phyloP scores from a whole-genome alignment of 2,113 vertebrate genomes.

The Lepus timidus region DNA sequence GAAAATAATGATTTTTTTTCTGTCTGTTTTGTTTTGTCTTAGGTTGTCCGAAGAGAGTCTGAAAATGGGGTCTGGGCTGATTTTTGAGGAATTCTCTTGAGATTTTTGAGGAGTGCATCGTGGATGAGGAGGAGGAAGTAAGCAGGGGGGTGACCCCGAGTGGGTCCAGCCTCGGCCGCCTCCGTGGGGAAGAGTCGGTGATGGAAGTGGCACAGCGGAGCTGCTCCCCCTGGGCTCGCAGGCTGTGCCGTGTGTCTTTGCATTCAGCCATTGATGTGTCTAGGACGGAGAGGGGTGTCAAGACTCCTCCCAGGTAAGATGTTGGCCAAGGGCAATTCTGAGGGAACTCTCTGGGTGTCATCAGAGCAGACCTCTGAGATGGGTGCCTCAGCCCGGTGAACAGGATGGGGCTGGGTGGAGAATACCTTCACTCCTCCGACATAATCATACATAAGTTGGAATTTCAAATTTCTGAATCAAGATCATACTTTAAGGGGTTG shows the following conservation, averaged over 20 bases:
- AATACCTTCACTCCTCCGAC: not conserved
- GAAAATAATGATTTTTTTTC: not conserved
- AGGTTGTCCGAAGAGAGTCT: not conserved
- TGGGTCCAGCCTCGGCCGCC: not conserved
- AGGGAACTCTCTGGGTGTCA: not conserved
- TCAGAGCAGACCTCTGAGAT: not conserved
- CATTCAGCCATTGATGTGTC: not conserved
- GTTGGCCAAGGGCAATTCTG: not conserved
- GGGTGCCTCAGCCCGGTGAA: not conserved
- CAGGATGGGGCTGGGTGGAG: not conserved
- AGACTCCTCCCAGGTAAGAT: not conserved
- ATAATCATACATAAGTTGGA: not conserved
- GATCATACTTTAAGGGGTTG: not conserved
- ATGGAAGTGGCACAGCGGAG: not conserved
- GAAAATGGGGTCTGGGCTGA: not conserved
- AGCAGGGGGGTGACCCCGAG: not conserved
- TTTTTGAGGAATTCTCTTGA: not conserved
- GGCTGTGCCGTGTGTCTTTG: not conserved
- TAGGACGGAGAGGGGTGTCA: not conserved
- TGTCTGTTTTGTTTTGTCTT: slow-evolving; percentile 28
- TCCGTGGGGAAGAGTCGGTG: not conserved
- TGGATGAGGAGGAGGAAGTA: not conserved
- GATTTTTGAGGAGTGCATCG: not conserved
- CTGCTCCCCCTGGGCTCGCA: not conserved
- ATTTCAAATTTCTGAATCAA: slow-evolving; percentile 42